Evolutionary conservation across 2,888 invertebrate species (phyloP).

Genomic region (Kryphioiulus occultus): DNA sequence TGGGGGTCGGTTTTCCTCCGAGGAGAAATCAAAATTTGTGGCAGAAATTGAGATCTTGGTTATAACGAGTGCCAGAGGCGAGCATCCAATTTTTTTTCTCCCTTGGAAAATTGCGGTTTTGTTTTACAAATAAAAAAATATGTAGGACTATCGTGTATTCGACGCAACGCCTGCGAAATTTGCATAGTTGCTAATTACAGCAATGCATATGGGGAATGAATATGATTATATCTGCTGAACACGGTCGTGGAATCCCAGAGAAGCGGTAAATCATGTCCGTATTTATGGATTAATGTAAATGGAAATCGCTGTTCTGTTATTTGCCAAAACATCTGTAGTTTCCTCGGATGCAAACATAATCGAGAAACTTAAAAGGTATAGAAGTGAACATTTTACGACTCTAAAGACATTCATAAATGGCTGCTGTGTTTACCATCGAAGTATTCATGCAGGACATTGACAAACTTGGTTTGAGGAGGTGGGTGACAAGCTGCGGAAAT

Average conservation of each 20-base stretch:
- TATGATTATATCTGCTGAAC: background rate
- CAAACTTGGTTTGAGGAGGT: no score
- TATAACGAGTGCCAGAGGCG: background rate
- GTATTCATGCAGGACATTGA: no score
- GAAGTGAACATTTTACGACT: background rate
- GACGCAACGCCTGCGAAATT: background rate
- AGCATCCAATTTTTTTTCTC: background rate
- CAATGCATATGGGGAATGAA: background rate
- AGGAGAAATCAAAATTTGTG: background rate
- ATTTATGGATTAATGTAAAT: background rate
- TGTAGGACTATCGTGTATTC: background rate
- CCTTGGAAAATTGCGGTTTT: conserved; percentile 28
- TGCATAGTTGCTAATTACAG: conserved; percentile 13
- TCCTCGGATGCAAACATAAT: no score
- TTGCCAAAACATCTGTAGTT: conserved; percentile 13
- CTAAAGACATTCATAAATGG: background rate
- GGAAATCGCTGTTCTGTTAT: background rate
- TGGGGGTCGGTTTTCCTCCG: background rate
- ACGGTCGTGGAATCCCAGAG: background rate
- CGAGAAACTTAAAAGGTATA: background rate
- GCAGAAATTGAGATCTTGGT: background rate
- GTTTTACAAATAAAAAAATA: conserved; percentile 17
- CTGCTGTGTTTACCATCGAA: background rate
- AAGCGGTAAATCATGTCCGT: background rate
- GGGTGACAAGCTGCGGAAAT: no score